Conservation (phyloP, 37 sponge, comb jelly and placozoan genomes). For the Geodia barretti region DNA sequence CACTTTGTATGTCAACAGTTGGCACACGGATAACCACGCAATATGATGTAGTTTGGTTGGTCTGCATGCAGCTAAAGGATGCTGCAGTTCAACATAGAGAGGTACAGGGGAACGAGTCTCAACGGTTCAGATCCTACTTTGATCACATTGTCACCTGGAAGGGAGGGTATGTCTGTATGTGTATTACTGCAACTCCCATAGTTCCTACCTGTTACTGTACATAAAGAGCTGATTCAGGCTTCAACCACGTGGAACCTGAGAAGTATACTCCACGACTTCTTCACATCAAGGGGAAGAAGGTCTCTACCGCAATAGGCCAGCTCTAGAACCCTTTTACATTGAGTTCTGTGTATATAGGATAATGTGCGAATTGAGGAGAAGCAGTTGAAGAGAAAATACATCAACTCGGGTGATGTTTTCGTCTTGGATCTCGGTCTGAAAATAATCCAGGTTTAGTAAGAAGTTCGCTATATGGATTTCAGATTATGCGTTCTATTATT, state of each 20-base stretch:
- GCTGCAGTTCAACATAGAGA: constrained; percentile 58
- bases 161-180: constrained; percentile 42
- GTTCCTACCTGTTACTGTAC: background rate
- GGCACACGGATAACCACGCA: background rate
- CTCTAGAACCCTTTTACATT: background rate
- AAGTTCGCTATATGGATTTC: no score
- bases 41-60: background rate
- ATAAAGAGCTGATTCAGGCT: constrained; percentile 43
- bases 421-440: constrained; percentile 46
- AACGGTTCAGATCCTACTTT: constrained; percentile 51
- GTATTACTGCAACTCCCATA: background rate
- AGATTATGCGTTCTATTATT: no score
- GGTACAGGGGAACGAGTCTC: constrained; percentile 53
- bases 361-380: constrained; percentile 35
- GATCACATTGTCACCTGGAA: constrained; percentile 16
- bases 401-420: constrained; percentile 53
- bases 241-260: constrained; percentile 49
- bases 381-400: constrained; percentile 19
- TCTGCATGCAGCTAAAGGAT: constrained; percentile 38
- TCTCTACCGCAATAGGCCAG: background rate
- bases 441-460: constrained; percentile 28
- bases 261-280: constrained; percentile 44
- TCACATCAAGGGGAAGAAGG: constrained; percentile 42
- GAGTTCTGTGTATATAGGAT: background rate
- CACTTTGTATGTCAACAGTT: constrained; percentile 29